These are phyloP conservation scores for Celastrina argiolus DNA, from an alignment of 2,888 invertebrate species.

Conservation along the genomic window DNA sequence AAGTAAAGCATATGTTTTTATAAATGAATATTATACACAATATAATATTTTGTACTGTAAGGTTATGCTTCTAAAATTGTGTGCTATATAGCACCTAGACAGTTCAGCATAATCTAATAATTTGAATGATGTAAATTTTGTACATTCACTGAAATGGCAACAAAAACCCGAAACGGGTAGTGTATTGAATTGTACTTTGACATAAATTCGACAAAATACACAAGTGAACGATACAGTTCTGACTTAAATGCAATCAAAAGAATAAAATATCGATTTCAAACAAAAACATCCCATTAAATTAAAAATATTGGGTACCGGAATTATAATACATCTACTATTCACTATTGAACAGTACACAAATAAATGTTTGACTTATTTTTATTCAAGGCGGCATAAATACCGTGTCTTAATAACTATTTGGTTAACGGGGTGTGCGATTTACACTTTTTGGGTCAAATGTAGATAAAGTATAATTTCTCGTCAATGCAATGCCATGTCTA, in stretches of 20 bases:
- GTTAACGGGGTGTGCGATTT: conserved; percentile 31
- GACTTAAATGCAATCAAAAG: conserved; percentile 20
- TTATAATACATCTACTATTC: neutral
- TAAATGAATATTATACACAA: conserved; percentile 66
- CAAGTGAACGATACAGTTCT: conserved; percentile 7
- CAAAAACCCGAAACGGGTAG: conserved; percentile 35
- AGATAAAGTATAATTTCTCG: neutral
- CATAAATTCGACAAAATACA: conserved; percentile 28
- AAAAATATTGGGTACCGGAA: neutral
- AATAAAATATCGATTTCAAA: neutral
- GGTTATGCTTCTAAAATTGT: conserved; percentile 46
- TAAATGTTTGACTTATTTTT: conserved; percentile 31
- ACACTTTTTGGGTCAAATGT: neutral
- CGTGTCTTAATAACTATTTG: conserved; percentile 33
- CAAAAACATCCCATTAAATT: conserved; percentile 13
- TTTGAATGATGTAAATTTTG: conserved; percentile 32
- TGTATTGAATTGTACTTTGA: conserved; percentile 41
- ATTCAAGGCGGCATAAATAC: conserved; percentile 34
- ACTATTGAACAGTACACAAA: conserved; percentile 27
- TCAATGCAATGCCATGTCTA: neutral
- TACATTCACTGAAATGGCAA: conserved; percentile 45
- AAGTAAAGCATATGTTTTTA: conserved; percentile 70
- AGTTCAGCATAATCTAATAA: conserved; percentile 28
- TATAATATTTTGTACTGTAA: conserved; percentile 75
- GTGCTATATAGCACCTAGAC: conserved; percentile 22